Conservation (phyloP, 1,140 invertebrate species). For the Pseudachorutes palmiensis region DNA sequence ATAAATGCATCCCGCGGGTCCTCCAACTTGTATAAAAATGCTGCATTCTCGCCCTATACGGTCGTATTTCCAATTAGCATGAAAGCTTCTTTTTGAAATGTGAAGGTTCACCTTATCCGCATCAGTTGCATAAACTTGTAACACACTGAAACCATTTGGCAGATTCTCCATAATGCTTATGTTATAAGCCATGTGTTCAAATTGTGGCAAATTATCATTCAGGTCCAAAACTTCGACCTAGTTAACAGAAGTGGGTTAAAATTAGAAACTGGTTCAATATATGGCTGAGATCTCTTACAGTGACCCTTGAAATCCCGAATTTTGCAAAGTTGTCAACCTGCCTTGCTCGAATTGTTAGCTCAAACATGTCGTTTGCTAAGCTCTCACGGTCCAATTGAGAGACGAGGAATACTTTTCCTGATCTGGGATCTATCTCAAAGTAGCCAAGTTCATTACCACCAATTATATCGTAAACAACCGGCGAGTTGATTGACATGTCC, state of each 20-base stretch:
- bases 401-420: conserved; percentile 65
- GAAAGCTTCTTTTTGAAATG: conserved; percentile 1
- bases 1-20: conserved; percentile 66
- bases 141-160: conserved; percentile 72
- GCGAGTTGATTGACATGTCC: conserved; percentile 58
- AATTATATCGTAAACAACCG: conserved; percentile 63
- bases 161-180: conserved; percentile 85
- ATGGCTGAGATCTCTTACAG: background rate
- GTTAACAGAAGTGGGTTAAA: background rate
- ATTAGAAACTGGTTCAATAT: background rate
- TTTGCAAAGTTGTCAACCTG: conserved; percentile 70
- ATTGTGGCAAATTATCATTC: conserved; percentile 66
- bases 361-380: conserved; percentile 62
- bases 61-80: conserved; percentile 12
- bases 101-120: conserved; percentile 57
- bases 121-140: conserved; percentile 70
- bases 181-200: conserved; percentile 79
- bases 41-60: conserved; percentile 62
- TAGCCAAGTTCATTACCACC: conserved; percentile 62
- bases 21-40: conserved; percentile 68
- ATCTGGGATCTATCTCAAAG: conserved; percentile 61
- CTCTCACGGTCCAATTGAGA: conserved; percentile 69
- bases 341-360: conserved; percentile 65
- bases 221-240: conserved; percentile 70
- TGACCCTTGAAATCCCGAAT: conserved; percentile 57